Evolutionary conservation across 2,113 vertebrate genomes (phyloP), one percentile per base, ranked within the genome.

Genomic region (Oncorhynchus gorbuscha): DNA sequence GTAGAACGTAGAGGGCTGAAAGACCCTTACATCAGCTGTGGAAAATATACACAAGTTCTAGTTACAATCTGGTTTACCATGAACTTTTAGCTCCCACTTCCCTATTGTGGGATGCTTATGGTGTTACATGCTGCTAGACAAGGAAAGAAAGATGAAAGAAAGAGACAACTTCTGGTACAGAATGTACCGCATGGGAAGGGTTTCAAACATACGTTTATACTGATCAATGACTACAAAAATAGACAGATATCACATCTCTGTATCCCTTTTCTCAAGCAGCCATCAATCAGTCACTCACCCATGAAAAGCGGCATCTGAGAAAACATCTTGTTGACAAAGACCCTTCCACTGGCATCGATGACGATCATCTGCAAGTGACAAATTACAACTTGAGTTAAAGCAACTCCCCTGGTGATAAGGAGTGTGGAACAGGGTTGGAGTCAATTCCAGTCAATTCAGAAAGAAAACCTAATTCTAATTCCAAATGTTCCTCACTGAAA

Each of bases 1-100:
- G 90, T 93, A 96, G 87, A 96, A 97, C 5, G 94, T 94, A 0
- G 96, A 95, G 3, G 96, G 95, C 11, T 77, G 92, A 88, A 97
- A 95, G 83, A 96, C 79, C 18, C 80, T 94, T 35, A 94, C 20
- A 0, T 94, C 90, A 35, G 91, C 97, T 98, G 86, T 20, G 1
- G 69, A 30, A 66, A n/a, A 76, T 66, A 69, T 48, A 67, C 3
- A 68, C 35, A 67, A 28, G 11, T 13, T 68, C 66, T 5, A 4
- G 26, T 70, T 18, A 70, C 2, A 49, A 20, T 18, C 22, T 51
- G 7, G 49, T 67, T 14, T 8, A 72, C 3, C 11, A 51, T 16
- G 1, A 51, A 51, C 14, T 14, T 16, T 51, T 51, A 51, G 12
- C 4, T 51, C 12, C 49, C 13, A 51, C 49, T 51, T 51, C 35